These are phyloP conservation scores for Drosophila anceps DNA, from an alignment of 2,888 invertebrate species.

Conservation along the genomic window DNA sequence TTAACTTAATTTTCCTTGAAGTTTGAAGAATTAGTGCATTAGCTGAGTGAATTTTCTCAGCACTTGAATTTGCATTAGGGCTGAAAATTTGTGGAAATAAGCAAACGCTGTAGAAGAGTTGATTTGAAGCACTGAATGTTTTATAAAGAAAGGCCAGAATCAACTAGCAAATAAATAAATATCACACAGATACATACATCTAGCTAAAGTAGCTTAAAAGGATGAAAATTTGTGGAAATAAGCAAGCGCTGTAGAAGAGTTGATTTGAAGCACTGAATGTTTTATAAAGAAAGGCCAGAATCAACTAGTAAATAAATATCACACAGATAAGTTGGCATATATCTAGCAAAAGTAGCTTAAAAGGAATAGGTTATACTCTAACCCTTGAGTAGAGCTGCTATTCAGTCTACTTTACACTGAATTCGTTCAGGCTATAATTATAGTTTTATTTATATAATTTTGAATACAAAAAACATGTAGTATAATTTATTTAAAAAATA, in stretches of 20 bases:
- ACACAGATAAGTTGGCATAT: background rate
- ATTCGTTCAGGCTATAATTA: too few relatives aligned
- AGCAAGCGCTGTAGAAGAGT: too few relatives aligned
- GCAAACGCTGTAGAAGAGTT: background rate
- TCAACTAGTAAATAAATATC: background rate
- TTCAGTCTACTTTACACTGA: too few relatives aligned
- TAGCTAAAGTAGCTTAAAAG: too few relatives aligned
- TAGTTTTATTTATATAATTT: too few relatives aligned
- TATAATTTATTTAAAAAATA: too few relatives aligned
- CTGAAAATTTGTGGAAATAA: background rate
- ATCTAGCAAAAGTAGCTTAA: too few relatives aligned
- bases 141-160: background rate
- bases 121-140: background rate
- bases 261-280: background rate
- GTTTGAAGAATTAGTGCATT: slow-evolving; percentile 13
- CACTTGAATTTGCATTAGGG: background rate
- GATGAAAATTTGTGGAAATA: too few relatives aligned
- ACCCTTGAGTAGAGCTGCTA: background rate
- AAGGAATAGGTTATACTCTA: background rate
- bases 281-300: background rate
- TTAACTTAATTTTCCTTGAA: slow-evolving; percentile 34
- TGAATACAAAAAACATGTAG: too few relatives aligned
- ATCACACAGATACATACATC: background rate
- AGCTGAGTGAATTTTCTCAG: background rate
- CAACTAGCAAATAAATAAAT: background rate